Percentiles rank a stretch among this genome's conserved stretches.
These are phyloP conservation scores for Platichthys stellatus DNA, from an alignment of 2,113 vertebrate species.

Conservation along the genomic window DNA sequence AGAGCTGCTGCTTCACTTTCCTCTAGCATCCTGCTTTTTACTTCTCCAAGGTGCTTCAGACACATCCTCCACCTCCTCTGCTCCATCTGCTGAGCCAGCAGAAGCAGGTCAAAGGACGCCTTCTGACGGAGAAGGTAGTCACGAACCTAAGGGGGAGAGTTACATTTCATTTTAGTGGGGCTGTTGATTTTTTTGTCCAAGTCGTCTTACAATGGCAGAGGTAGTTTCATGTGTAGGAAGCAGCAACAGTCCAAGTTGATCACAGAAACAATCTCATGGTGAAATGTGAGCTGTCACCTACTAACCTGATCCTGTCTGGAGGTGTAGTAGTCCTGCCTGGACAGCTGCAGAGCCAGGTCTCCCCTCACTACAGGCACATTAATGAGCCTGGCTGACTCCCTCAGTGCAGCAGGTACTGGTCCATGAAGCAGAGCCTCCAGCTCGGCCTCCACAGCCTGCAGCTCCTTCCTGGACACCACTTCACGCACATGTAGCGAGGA, in stretches of 20 bases:
- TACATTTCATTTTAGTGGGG: neutral
- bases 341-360: constrained; percentile 86
- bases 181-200: neutral
- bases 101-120: constrained; percentile 89
- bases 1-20: constrained; percentile 64
- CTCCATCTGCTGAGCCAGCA: constrained; percentile 87
- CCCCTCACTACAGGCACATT: constrained; percentile 86
- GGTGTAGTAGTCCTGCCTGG: constrained; percentile 83
- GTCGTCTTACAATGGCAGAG: neutral
- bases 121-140: constrained; percentile 89
- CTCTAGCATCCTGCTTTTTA: constrained; percentile 78
- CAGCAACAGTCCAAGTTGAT: too few relatives aligned
- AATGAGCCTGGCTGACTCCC: constrained; percentile 84
- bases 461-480: constrained; percentile 79
- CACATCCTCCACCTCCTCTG: constrained; percentile 79
- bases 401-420: constrained; percentile 82
- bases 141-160: constrained; percentile 71
- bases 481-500: constrained; percentile 76
- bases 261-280: neutral
- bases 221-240: neutral
- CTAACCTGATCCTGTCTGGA: constrained; percentile 84
- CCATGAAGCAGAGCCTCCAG: constrained; percentile 81
- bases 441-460: constrained; percentile 83
- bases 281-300: neutral
- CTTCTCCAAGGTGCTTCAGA: constrained; percentile 76